Conservation (phyloP, 2,888 invertebrate species). For the Chloromyia formosa region DNA sequence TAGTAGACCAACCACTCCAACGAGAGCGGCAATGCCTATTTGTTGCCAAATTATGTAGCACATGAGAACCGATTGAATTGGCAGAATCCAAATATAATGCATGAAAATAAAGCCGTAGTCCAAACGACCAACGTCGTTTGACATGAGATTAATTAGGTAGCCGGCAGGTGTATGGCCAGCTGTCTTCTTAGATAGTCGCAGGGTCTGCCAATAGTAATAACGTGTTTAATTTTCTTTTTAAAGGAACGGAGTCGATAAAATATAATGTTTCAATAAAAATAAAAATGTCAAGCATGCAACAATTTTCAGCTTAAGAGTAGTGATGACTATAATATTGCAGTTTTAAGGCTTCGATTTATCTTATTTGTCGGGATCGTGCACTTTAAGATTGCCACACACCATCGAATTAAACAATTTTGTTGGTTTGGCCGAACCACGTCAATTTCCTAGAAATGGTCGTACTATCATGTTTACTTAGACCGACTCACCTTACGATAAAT, state of each 20-base stretch:
- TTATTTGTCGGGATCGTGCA: neutral
- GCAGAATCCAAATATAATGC: conserved; percentile 89
- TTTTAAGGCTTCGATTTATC: too few species aligned
- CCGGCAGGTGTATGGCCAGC: conserved; percentile 81
- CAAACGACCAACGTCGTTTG: conserved; percentile 93
- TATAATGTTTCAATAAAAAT: too few species aligned
- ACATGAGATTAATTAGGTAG: conserved; percentile 90
- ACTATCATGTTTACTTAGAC: too few species aligned
- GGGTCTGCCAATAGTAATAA: conserved; percentile 67
- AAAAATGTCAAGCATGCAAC: too few species aligned
- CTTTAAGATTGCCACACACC: too few species aligned
- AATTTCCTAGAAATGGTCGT: too few species aligned
- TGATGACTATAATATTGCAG: too few species aligned
- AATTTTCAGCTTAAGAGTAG: too few species aligned
- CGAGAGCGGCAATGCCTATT: conserved; percentile 77
- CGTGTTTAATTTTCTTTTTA: too few species aligned
- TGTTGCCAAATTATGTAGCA: conserved; percentile 81
- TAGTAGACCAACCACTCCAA: conserved; percentile 81
- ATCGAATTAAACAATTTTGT: too few species aligned
- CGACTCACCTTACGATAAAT: conserved; percentile 74
- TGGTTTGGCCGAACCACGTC: too few species aligned
- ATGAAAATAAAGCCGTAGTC: conserved; percentile 85
- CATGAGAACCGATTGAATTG: conserved; percentile 71
- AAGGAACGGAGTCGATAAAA: too few species aligned
- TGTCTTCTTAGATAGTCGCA: conserved; percentile 75